Evolutionary conservation across 2,113 vertebrate genomes (phyloP).

Genomic region (human): GRCh38 chr19:35785001-35785500

Average conservation of each 20-base stretch:
- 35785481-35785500: slow-evolving; percentile 77
- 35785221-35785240: slow-evolving; percentile 87
- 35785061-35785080: slow-evolving; percentile 38
- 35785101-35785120: slow-evolving; percentile 43
- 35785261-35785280: slow-evolving; percentile 80
- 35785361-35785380: not conserved
- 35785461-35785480: slow-evolving; percentile 86
- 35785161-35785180: not conserved
- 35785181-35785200: slow-evolving; percentile 80
- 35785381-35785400: not conserved
- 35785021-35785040: slow-evolving; percentile 90
- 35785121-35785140: not conserved
- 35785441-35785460: slow-evolving; percentile 90
- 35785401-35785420: slow-evolving; percentile 77
- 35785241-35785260: slow-evolving; percentile 89
- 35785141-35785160: not conserved
- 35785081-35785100: slow-evolving; percentile 64
- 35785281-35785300: slow-evolving; percentile 83
- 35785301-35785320: slow-evolving; percentile 63
- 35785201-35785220: slow-evolving; percentile 81
- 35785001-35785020: slow-evolving; percentile 86
- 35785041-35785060: slow-evolving; percentile 78
- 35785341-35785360: not conserved
- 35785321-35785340: slow-evolving; percentile 66
- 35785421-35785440: slow-evolving; percentile 86